Conservation (phyloP, 2,888 invertebrate species). For the Chouioia cunea region DNA sequence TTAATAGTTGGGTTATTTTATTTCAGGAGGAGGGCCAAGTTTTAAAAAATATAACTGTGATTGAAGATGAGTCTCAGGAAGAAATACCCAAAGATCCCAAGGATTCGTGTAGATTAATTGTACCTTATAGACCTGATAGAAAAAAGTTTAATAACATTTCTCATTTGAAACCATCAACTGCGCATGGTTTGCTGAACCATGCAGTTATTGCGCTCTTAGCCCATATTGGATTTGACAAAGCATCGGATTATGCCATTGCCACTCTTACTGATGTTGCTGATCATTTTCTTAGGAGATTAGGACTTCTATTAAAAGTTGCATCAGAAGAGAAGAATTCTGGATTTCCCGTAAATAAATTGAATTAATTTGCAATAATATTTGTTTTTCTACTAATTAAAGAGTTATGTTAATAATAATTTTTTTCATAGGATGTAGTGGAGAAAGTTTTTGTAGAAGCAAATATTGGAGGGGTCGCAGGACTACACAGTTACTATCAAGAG, state of each 20-base stretch:
- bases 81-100: conserved; percentile 44
- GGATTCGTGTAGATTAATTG: conserved; percentile 49
- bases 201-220: conserved; percentile 70
- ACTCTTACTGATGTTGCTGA: conserved; percentile 70
- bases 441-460: conserved; percentile 74
- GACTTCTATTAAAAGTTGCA: conserved; percentile 70
- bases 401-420: conserved; percentile 10
- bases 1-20: conserved; percentile 23
- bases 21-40: conserved; percentile 62
- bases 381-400: conserved; percentile 2
- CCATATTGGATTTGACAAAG: conserved; percentile 72
- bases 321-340: conserved; percentile 71
- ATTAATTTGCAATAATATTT: conserved; percentile 20
- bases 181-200: conserved; percentile 67
- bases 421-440: conserved; percentile 72
- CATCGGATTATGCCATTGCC: conserved; percentile 70
- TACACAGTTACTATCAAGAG: conserved; percentile 74
- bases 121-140: conserved; percentile 48
- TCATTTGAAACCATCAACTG: conserved; percentile 58
- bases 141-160: conserved; percentile 53
- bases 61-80: conserved; percentile 51
- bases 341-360: conserved; percentile 69
- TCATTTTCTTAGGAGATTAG: conserved; percentile 69
- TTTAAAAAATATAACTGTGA: conserved; percentile 57
- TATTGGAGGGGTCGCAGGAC: conserved; percentile 71